Conservation (phyloP, 2,113 vertebrate genomes). For the Pelecanus crispus region DNA sequence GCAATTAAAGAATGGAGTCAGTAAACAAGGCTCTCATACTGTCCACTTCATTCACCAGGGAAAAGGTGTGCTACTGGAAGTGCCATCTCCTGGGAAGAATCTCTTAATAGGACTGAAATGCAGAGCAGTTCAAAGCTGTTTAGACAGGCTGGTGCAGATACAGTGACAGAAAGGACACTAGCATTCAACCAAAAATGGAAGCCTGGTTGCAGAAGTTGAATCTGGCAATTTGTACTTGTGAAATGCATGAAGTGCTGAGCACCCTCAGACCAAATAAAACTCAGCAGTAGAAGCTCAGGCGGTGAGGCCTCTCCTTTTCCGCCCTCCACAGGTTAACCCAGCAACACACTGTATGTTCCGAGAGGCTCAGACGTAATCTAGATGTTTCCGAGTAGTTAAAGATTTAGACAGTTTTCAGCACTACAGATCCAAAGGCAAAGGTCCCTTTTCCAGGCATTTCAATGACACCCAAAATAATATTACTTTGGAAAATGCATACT, state of each 20-base stretch:
- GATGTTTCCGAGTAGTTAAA: neutral
- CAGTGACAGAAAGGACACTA: neutral
- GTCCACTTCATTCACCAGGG: neutral
- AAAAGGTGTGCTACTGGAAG: neutral
- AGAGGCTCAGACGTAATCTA: neutral
- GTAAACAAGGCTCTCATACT: neutral
- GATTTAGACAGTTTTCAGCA: neutral
- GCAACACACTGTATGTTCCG: rapidly evolving
- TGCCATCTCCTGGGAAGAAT: neutral
- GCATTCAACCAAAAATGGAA: neutral
- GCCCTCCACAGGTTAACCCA: neutral
- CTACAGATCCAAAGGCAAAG: neutral
- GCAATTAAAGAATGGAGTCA: neutral
- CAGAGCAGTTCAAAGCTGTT: neutral
- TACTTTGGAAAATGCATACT: neutral
- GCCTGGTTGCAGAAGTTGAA: neutral
- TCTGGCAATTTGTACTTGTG: neutral
- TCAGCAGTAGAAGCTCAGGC: neutral
- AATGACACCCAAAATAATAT: neutral
- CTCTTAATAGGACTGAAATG: neutral
- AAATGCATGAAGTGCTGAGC: neutral
- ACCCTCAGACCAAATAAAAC: neutral
- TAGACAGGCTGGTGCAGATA: neutral
- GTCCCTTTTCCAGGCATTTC: neutral
- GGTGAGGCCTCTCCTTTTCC: neutral